These are phyloP conservation scores for Pseudorectes ferrugineus DNA, from an alignment of 2,113 vertebrate genomes.

Conservation along the genomic window DNA sequence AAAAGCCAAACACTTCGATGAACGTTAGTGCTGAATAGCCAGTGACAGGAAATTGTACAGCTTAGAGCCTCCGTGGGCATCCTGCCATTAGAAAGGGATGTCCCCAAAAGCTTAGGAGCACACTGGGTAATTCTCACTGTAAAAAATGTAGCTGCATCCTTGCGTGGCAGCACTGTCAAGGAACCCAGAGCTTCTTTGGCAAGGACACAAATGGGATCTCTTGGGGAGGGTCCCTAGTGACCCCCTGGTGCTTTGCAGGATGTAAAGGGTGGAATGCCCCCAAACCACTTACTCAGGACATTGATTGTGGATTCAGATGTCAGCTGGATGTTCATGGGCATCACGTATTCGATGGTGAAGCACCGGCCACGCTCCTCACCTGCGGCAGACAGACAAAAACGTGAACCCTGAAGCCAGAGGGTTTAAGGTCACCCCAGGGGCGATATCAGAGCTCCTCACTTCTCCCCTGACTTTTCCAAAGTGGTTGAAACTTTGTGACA, in stretches of 20 bases:
- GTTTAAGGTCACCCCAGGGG: not conserved
- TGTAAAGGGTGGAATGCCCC: not conserved
- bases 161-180: not conserved
- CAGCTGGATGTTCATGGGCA: conserved; percentile 92
- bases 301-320: conserved; percentile 93
- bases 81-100: not conserved
- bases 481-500: not conserved
- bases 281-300: conserved; percentile 84
- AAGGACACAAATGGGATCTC: not conserved
- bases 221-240: not conserved
- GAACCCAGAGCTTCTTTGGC: not conserved
- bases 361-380: conserved; percentile 92
- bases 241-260: not conserved
- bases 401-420: not conserved
- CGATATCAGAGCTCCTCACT: accelerated
- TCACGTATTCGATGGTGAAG: conserved; percentile 94
- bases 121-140: not conserved
- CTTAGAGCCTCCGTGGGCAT: not conserved
- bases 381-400: conserved; percentile 6
- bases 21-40: not conserved
- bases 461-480: not conserved
- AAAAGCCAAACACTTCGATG: not conserved
- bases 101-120: not conserved
- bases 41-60: not conserved
- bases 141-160: not conserved